phyloP scores from a whole-genome alignment of 2,888 invertebrate genomes.

The Mechanitis mazaeus region DNA sequence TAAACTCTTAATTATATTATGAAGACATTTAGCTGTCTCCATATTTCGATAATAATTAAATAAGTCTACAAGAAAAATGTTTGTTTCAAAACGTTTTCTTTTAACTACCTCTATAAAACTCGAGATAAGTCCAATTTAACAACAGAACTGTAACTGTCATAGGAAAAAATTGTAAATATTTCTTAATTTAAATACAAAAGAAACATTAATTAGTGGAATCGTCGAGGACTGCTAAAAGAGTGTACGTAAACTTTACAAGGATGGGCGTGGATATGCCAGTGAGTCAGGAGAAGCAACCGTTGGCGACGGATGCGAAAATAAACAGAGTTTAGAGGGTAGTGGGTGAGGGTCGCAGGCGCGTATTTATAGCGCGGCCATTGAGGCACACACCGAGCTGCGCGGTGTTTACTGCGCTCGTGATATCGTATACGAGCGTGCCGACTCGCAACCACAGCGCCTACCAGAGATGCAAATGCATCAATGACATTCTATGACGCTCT shows the following conservation, averaged over 20 bases:
- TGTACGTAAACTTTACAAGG: slow-evolving; percentile 8
- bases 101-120: too few species aligned
- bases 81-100: too few species aligned
- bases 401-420: slow-evolving; percentile 23
- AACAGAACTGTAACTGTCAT: too few species aligned
- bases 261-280: too few species aligned
- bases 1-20: too few species aligned
- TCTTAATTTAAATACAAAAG: too few species aligned
- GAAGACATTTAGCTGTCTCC: too few species aligned
- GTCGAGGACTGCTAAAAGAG: slow-evolving; percentile 2
- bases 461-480: slow-evolving; percentile 19
- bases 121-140: too few species aligned
- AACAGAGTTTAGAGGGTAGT: slow-evolving; percentile 54
- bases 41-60: too few species aligned
- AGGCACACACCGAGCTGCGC: slow-evolving; percentile 39
- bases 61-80: too few species aligned
- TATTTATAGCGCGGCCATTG: slow-evolving; percentile 57
- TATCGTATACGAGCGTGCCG: slow-evolving; percentile 21
- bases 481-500: too few species aligned
- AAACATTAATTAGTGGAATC: not conserved
- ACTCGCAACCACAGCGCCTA: slow-evolving; percentile 21
- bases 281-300: slow-evolving; percentile 1
- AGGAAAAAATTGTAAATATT: too few species aligned
- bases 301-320: slow-evolving; percentile 36
- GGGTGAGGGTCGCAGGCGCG: slow-evolving; percentile 55